Evolutionary conservation across 2,113 vertebrate genomes (phyloP), one percentile per base, ranked within the genome.

Genomic region (Oxyura jamaicensis): DNA sequence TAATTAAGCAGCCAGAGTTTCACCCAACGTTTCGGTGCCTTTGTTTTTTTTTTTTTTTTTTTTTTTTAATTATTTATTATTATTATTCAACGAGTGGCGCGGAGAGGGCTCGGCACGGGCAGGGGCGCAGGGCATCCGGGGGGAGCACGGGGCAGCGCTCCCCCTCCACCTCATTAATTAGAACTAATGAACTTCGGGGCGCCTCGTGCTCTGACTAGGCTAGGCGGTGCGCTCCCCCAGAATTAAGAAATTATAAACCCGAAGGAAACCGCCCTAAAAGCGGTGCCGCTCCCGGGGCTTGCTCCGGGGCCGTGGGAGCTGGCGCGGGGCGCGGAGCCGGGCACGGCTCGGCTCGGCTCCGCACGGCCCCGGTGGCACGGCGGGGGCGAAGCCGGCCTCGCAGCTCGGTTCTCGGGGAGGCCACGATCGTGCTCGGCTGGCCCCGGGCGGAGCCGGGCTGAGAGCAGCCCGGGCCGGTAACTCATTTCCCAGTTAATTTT

Each of bases 401-500:
- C 67, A 26, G 74, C 21, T 91, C 85, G 67, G 92, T 94, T 90
- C 96, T 93, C 88, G 79, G 92, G 97, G 97, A 97, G 76, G 23
- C 26, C 95, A 77, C 77, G 93, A 97, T 93, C 88, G 72, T 83
- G 62, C 1, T 39, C 3, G 19, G 8, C 31, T 46, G 53, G 39
- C 76, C 94, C 90, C 72, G 80, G 83, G 86, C 59, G 56, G 74
- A 85, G 88, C 90, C 72, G 80, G 83, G 86, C 59, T 59, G 74
- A 85, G 88, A 94, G 97, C 97, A 92, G 88, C 92, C 93, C 76
- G 84, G 90, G 96, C 96, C 93, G 95, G 73, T 95, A 97, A 98
- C 91, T 97, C 91, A 97, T 97, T 97, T 97, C 97, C 91, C 93
- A 94, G 92, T 97, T 96, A 96, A 96, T 97, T 98, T 98, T 96